Conservation (phyloP, 2,113 vertebrate genomes). For the Tachycineta bicolor region DNA sequence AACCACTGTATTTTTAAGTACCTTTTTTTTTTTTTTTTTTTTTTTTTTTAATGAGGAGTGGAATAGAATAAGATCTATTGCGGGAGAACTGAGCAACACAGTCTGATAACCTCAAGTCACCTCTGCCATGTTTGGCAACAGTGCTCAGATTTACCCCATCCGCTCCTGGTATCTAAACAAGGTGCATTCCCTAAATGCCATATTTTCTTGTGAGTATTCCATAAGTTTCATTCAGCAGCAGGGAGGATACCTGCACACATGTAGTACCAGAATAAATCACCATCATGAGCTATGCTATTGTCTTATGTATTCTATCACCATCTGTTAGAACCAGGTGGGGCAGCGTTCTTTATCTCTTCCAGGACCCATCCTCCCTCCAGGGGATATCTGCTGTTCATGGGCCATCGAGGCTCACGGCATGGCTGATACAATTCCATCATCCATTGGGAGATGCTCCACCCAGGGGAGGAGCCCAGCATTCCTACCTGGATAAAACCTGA, state of each 20-base stretch:
- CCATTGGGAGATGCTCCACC: neutral
- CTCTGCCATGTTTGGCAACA: neutral
- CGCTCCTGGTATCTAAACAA: neutral
- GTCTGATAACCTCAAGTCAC: neutral
- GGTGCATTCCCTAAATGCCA: neutral
- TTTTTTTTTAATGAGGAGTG: neutral
- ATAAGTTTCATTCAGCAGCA: neutral
- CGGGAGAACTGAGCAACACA: neutral
- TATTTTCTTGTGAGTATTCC: neutral
- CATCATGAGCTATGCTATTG: neutral
- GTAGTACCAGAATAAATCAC: neutral
- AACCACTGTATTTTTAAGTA: neutral
- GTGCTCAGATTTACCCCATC: neutral
- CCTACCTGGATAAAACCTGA: neutral
- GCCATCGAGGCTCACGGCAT: neutral
- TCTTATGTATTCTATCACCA: neutral
- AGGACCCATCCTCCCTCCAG: neutral
- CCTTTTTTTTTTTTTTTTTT: neutral
- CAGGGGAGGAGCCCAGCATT: neutral
- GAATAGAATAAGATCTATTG: neutral
- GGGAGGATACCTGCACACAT: accelerated
- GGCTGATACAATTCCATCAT: neutral
- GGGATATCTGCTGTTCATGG: neutral
- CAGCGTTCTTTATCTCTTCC: neutral
- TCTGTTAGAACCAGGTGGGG: neutral